Evolutionary conservation across 2,113 vertebrate genomes (phyloP).

Genomic region (Prunella himalayana): DNA sequence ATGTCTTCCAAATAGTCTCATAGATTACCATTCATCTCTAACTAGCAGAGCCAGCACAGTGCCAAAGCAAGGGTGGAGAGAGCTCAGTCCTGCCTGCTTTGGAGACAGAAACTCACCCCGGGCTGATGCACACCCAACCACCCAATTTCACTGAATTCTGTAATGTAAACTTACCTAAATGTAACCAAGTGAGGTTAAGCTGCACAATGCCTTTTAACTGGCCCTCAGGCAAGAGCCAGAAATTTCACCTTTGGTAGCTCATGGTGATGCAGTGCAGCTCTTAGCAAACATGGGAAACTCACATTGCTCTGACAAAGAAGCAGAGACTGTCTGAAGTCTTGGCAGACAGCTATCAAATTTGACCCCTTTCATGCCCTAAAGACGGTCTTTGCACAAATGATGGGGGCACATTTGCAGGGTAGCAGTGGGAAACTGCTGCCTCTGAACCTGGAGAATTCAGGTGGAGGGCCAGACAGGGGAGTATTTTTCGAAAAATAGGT

Average conservation of each 20-base stretch:
- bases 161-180: neutral
- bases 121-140: neutral
- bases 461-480: rapidly evolving
- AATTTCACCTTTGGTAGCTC: neutral
- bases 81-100: neutral
- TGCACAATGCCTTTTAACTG: neutral
- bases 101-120: neutral
- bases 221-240: neutral
- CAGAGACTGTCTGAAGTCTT: neutral
- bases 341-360: neutral
- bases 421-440: neutral
- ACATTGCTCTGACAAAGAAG: neutral
- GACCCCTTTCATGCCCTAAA: neutral
- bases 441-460: neutral
- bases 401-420: neutral
- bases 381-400: neutral
- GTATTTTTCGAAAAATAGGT: neutral
- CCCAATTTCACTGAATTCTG: neutral
- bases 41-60: neutral
- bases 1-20: neutral
- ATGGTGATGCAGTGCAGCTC: neutral
- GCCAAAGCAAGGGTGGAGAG: neutral
- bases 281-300: neutral
- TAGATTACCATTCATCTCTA: neutral
- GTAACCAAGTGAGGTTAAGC: neutral